Percentiles rank a stretch among this genome's conserved stretches.
Evolutionary conservation across 2,888 invertebrate genomes (phyloP).

Genomic region (Caenorhabditis sulstoni): DNA sequence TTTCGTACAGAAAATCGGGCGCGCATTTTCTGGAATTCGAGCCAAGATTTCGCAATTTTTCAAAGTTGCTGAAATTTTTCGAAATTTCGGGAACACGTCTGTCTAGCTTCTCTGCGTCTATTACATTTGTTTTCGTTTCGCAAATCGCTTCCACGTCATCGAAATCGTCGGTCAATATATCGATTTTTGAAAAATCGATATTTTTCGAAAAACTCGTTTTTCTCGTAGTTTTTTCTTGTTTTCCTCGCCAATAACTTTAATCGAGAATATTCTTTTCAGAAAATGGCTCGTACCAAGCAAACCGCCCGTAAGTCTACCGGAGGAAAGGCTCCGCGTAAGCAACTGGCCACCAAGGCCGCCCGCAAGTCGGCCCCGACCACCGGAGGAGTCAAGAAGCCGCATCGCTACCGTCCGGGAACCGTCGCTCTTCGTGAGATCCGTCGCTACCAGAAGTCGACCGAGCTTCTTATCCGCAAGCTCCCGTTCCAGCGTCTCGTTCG

Average conservation of each 20-base stretch:
- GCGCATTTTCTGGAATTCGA: not conserved
- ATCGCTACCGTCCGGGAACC: conserved; percentile 95
- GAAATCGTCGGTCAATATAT: not conserved
- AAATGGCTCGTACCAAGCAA: conserved; percentile 73
- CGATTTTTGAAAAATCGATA: conserved; percentile 1
- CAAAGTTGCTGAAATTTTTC: conserved; percentile 8
- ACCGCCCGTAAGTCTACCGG: conserved; percentile 72
- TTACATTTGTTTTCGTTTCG: not conserved
- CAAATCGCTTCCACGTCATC: not conserved
- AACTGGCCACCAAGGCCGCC: conserved; percentile 72
- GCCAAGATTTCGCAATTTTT: conserved; percentile 8
- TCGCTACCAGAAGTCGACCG: conserved; percentile 95
- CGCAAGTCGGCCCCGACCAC: conserved; percentile 80
- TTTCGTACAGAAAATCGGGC: not conserved
- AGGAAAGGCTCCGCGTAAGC: conserved; percentile 73
- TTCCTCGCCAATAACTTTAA: not conserved
- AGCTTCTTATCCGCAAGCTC: conserved; percentile 81
- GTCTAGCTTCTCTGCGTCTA: too few relatives aligned
- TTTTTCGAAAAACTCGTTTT: not conserved
- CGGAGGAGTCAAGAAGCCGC: conserved; percentile 91
- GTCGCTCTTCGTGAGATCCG: conserved; percentile 96
- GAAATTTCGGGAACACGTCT: not conserved
- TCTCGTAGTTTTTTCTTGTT: not conserved
- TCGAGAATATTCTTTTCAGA: not conserved
- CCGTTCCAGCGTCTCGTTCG: conserved; percentile 71